Percentiles rank a stretch among this genome's conserved stretches.
Evolutionary conservation across 2,797 vertebrate species (phyloP).

Genomic region (Rhynchotus rufescens): DNA sequence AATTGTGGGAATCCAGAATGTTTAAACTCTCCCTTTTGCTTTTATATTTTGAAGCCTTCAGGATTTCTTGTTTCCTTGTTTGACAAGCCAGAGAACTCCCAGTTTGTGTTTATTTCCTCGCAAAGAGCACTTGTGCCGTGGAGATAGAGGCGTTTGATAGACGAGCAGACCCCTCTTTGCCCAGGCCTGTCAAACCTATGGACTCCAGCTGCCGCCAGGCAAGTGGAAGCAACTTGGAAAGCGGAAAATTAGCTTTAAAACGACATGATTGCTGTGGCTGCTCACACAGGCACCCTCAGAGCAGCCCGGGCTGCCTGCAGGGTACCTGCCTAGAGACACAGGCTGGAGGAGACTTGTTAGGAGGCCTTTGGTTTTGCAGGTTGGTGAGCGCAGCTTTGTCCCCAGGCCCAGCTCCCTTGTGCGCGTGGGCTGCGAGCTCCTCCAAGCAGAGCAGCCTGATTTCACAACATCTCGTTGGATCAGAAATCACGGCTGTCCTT

Average conservation of each 20-base stretch:
- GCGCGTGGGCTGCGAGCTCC: neutral
- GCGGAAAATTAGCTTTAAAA: neutral
- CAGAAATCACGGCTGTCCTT: neutral
- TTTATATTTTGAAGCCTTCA: neutral
- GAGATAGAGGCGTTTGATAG: neutral
- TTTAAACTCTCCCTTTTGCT: neutral
- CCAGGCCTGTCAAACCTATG: neutral
- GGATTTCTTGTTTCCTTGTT: neutral
- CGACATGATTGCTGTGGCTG: neutral
- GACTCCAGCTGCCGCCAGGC: neutral
- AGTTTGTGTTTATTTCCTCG: neutral
- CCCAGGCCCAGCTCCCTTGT: neutral
- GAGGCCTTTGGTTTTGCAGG: neutral
- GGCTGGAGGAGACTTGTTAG: neutral
- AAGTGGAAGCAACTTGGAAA: neutral
- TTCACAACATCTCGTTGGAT: slow-evolving; percentile 42
- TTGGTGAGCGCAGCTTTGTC: slow-evolving; percentile 8
- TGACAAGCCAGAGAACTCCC: neutral
- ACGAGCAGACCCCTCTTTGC: neutral
- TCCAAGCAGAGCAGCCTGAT: slow-evolving; percentile 23
- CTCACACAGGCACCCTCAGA: neutral
- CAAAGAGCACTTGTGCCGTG: rapidly evolving
- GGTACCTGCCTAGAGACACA: neutral
- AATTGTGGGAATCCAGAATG: neutral
- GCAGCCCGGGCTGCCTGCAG: neutral